These are phyloP conservation scores for Melitaea athalia DNA, from an alignment of 2,888 invertebrate genomes.

Conservation along the genomic window DNA sequence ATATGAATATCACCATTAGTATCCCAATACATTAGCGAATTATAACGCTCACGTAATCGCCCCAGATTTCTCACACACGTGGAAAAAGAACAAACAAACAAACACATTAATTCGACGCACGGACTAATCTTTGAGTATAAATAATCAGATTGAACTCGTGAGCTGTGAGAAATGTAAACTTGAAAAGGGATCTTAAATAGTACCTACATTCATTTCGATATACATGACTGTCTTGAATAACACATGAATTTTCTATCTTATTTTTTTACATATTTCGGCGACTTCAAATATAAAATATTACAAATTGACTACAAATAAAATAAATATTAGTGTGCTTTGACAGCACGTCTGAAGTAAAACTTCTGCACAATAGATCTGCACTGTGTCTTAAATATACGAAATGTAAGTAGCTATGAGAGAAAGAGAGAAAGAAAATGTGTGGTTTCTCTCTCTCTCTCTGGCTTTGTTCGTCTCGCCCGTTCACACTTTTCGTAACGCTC, in stretches of 20 bases:
- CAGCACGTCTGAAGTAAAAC: no score
- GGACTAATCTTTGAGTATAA: constrained; percentile 14
- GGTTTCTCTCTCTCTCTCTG: no score
- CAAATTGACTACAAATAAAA: no score
- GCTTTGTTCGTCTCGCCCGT: no score
- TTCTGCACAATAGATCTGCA: no score
- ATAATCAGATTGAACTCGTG: constrained; percentile 25
- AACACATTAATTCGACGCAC: constrained; percentile 31
- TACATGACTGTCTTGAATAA: neutral
- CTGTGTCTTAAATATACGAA: no score
- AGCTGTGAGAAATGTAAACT: constrained; percentile 6
- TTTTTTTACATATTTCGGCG: neutral
- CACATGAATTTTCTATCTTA: neutral
- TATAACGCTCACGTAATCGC: neutral
- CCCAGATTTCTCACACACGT: neutral
- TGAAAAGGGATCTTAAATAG: neutral
- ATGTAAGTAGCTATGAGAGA: no score
- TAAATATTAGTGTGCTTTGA: no score
- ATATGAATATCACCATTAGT: neutral
- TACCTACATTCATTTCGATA: neutral
- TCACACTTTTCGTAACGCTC: no score
- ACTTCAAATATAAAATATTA: neutral
- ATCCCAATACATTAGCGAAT: neutral
- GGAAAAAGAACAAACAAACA: constrained; percentile 19
- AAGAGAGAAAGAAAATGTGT: no score